Evolutionary conservation across 2,113 vertebrate genomes (phyloP), one percentile per base, ranked within the genome.

Genomic region (Aegithalos caudatus): DNA sequence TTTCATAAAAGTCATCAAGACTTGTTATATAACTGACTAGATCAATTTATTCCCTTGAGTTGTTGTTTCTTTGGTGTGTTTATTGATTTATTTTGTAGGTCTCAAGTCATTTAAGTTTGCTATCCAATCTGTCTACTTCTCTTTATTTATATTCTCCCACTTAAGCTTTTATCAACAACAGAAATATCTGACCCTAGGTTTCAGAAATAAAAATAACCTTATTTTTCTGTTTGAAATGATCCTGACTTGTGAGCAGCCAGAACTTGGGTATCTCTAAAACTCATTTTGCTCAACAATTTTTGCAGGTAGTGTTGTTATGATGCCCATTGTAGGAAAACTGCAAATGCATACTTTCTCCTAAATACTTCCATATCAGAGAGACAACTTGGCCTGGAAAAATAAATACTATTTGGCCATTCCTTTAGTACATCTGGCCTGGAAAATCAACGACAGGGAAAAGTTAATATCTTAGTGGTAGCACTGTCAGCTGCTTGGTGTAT

Each of bases 41-140:
- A 97, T 97, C 96, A 89, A 97, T 98, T 97, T 97, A 97, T 95
- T 97, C 95, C 37, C 40, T 93, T 28, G 87, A 84, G 88, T 85
- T 88, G 89, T 92, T 96, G 91, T 93, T 97, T 90, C 95, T 98
- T 97, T 97, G 94, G 93, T 95, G 94, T 97, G 94, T 95, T 97
- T 95, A 97, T 97, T 97, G 96, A 93, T 94, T 91, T 97, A 94
- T 97, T 95, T 96, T 97, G 47, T 95, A 94, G 94, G 94, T 94
- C 94, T 94, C 85, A 86, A 97, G 96, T 97, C 85, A 97, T 98
- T 96, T 96, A 96, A 95, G 97, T 95, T 93, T 48, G 31, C 91
- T 94, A 42, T 95, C 82, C 92, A 94, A 73, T 94, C 91, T 96
- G 93, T 93, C 86, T 96, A 86, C 60, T 81, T 87, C 73, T 92